Conservation (phyloP, 1,140 invertebrate species). For the Carcinoscorpius rotundicauda region DNA sequence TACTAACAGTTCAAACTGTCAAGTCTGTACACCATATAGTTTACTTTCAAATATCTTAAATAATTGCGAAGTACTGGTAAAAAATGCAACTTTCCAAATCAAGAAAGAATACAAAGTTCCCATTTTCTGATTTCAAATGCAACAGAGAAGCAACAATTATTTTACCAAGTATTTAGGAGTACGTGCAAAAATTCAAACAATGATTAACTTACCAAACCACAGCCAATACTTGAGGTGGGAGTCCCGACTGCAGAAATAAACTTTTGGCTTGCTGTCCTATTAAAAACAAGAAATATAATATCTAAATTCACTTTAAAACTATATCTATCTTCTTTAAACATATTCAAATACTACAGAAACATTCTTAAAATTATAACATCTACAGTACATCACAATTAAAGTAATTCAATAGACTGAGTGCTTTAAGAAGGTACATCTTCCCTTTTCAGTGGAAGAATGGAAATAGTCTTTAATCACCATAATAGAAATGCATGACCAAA, state of each 20-base stretch:
- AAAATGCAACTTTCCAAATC: too few species aligned
- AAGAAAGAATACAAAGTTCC: too few species aligned
- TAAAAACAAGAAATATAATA: slow-evolving; percentile 38
- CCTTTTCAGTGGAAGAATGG: too few species aligned
- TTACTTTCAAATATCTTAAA: slow-evolving; percentile 6
- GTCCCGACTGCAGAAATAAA: slow-evolving; percentile 83
- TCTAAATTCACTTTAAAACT: slow-evolving; percentile 2
- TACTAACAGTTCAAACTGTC: not conserved
- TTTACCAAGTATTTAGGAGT: not conserved
- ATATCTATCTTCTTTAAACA: not conserved
- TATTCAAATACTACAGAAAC: not conserved
- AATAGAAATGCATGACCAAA: too few species aligned
- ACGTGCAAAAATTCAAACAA: not conserved
- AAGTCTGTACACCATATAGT: not conserved
- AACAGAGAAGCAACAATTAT: not conserved
- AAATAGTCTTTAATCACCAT: too few species aligned
- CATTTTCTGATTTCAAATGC: too few species aligned
- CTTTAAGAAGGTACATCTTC: too few species aligned
- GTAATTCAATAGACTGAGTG: slow-evolving; percentile 6
- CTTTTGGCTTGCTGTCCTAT: slow-evolving; percentile 84
- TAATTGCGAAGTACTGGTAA: not conserved
- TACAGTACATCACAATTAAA: not conserved
- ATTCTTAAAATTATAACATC: not conserved
- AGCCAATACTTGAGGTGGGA: slow-evolving; percentile 73
- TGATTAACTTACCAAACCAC: slow-evolving; percentile 71